A percentile compares a stretch with the other conserved stretches of the same genome.
phyloP scores from a whole-genome alignment of 2,888 invertebrate species.

The Cheilosia variabilis region DNA sequence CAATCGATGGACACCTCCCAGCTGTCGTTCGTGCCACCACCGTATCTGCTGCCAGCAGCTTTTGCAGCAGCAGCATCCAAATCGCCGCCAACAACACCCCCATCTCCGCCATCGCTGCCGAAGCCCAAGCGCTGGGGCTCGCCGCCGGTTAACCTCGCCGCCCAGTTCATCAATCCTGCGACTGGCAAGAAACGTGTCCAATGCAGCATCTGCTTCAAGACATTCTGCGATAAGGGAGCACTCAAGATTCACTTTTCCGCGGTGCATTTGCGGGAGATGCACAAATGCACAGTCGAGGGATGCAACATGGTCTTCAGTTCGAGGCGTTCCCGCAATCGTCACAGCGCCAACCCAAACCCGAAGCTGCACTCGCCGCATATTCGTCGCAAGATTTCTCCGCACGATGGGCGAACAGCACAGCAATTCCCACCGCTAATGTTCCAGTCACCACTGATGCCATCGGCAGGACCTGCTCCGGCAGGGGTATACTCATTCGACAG shows the following conservation, averaged over 20 bases:
- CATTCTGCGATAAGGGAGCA: constrained; percentile 99
- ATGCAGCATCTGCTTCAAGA: constrained; percentile 98
- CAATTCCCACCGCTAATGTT: constrained; percentile 86
- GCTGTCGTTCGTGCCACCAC: constrained; percentile 80
- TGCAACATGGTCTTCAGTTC: constrained; percentile 99
- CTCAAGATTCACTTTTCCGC: constrained; percentile 99
- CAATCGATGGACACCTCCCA: constrained; percentile 76
- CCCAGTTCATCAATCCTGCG: constrained; percentile 94
- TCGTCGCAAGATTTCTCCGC: constrained; percentile 95
- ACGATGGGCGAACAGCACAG: constrained; percentile 95
- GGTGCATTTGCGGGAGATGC: constrained; percentile 99
- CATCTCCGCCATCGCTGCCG: constrained; percentile 77
- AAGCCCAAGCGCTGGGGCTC: constrained; percentile 87
- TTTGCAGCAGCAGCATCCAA: constrained; percentile 73
- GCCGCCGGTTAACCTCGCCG: constrained; percentile 91
- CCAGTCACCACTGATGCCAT: constrained; percentile 85
- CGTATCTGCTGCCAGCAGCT: constrained; percentile 82
- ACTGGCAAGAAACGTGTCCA: constrained; percentile 98
- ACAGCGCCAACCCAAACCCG: constrained; percentile 98
- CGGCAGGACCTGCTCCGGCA: constrained; percentile 86
- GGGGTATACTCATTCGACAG: constrained; percentile 86
- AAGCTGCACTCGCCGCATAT: constrained; percentile 98
- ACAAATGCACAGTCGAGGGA: constrained; percentile 98
- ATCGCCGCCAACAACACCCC: constrained; percentile 75
- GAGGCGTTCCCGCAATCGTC: constrained; percentile 95